Evolutionary conservation across 2,797 vertebrate genomes (phyloP), one percentile per base, ranked within the genome.

Genomic region (Chloroceryle amazona): DNA sequence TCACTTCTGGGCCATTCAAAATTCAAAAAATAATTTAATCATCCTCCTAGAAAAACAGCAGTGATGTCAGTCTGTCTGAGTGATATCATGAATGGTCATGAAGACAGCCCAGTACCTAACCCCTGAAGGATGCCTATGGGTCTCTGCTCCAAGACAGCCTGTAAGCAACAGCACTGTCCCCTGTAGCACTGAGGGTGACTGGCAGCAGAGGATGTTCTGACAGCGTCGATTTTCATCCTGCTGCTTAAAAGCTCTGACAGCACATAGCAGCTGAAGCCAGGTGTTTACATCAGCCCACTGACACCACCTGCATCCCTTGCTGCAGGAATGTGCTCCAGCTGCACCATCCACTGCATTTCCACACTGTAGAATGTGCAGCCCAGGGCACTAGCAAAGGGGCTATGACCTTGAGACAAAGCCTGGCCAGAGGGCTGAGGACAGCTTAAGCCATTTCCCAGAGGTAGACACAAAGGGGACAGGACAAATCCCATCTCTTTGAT

Each of bases 291-390:
- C 26, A 62, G 54, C 70, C 70, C 26, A 11, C 29, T 2, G 4
- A 17, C 80, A 44, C n/a, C 2, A 9, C 60, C 70, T 35, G 33
- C 60, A 37, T 47, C 75, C 26, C 85, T 58, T 3, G 12, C 65
- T 67, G 84, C 0, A 1, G 37, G 61, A 57, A 37, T 5, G 37
- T 10, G 1, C 25, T 13, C 58, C 46, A 44, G 44, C 57, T 18
- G 0, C 39, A 11, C 17, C 2, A 0, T 3, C 68, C 3, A 0
- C 2, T 1, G 51, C 39, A 4, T 29, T 39, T 22, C 67, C 20
- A 44, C 1, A 0, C 39, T 9, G 55, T 54, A 41, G 51, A 14
- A 26, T 0, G 28, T 6, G 47, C 54, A 42, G 44, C 49, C 29
- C 9, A 39, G 41, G 49, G 18, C 67, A 9, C 13, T 12, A 5